Evolutionary conservation across 2,113 vertebrate species (phyloP).

Genomic region (Ancistrus triradiatus): DNA sequence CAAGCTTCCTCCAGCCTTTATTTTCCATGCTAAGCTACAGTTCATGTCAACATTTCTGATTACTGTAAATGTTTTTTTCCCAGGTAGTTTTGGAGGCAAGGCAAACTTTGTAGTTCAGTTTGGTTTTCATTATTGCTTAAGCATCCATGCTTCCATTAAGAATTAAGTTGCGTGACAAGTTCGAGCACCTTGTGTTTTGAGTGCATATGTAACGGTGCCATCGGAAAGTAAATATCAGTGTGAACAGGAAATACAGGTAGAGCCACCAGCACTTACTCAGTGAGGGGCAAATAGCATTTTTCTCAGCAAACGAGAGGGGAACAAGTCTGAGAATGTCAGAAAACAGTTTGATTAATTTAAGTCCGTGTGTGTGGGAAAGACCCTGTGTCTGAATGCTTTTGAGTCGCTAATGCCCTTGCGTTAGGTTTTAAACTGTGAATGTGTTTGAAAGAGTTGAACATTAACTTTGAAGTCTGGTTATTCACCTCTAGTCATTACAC

Average conservation of each 20-base stretch:
- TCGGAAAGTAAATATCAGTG: constrained; percentile 5
- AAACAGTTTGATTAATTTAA: neutral
- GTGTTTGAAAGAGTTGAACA: constrained; percentile 27
- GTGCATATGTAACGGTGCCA: neutral
- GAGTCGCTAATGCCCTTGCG: constrained; percentile 7
- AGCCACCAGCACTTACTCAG: neutral
- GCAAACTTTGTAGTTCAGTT: neutral
- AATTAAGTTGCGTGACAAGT: constrained; percentile 10
- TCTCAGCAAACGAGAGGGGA: neutral
- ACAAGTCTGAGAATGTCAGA: no score
- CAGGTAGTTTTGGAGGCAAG: neutral
- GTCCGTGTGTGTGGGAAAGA: constrained; percentile 20
- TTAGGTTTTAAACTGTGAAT: neutral
- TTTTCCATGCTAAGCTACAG: no score
- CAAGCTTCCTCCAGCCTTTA: no score
- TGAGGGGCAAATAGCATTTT: neutral
- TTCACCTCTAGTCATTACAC: constrained; percentile 30
- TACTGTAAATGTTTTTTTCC: no score
- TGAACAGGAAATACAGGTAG: constrained; percentile 18
- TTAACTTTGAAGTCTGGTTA: constrained; percentile 32
- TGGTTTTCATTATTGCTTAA: no score
- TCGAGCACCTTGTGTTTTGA: neutral
- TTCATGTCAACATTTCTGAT: no score
- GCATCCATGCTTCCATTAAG: no score
- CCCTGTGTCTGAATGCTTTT: constrained; percentile 11